Conservation (phyloP, 2,888 invertebrate genomes). For the Heterodera filipjevi region DNA sequence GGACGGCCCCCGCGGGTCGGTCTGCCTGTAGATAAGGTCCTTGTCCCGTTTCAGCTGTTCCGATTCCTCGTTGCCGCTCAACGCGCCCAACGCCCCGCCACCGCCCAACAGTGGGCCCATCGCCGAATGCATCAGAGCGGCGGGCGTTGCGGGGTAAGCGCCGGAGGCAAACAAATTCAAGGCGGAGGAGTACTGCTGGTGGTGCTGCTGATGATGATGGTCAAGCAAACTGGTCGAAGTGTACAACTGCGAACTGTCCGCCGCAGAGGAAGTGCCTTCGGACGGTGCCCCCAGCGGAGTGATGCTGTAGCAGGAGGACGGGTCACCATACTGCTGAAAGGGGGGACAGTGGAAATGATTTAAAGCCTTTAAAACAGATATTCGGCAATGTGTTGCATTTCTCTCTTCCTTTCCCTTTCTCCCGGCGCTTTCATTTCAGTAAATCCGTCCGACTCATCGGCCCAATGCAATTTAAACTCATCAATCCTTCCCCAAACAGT, state of each 20-base stretch:
- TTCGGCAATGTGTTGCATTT: not conserved
- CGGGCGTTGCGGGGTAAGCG: slow-evolving; percentile 24
- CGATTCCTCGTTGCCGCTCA: slow-evolving; percentile 32
- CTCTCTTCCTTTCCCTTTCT: too few relatives aligned
- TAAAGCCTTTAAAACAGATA: not conserved
- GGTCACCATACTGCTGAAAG: slow-evolving; percentile 3
- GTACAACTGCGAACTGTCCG: slow-evolving; percentile 13
- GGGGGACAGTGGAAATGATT: not conserved
- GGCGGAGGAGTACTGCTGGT: slow-evolving; percentile 1
- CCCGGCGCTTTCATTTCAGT: not conserved
- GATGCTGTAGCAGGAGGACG: slow-evolving; percentile 8
- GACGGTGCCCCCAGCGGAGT: slow-evolving; percentile 1
- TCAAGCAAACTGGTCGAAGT: slow-evolving; percentile 17
- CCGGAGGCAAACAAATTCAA: slow-evolving; percentile 24
- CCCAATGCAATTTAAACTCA: slow-evolving; percentile 6
- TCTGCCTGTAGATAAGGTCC: slow-evolving; percentile 57
- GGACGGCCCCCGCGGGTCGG: not conserved
- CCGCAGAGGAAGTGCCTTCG: slow-evolving; percentile 16
- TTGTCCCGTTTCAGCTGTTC: slow-evolving; percentile 59
- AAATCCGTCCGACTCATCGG: not conserved
- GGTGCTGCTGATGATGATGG: slow-evolving; percentile 14
- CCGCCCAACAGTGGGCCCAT: slow-evolving; percentile 25
- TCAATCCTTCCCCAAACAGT: not conserved
- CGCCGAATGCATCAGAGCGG: slow-evolving; percentile 26
- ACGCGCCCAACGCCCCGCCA: not conserved